Conservation (phyloP, 2,888 invertebrate genomes). For the Acleris sparsana region DNA sequence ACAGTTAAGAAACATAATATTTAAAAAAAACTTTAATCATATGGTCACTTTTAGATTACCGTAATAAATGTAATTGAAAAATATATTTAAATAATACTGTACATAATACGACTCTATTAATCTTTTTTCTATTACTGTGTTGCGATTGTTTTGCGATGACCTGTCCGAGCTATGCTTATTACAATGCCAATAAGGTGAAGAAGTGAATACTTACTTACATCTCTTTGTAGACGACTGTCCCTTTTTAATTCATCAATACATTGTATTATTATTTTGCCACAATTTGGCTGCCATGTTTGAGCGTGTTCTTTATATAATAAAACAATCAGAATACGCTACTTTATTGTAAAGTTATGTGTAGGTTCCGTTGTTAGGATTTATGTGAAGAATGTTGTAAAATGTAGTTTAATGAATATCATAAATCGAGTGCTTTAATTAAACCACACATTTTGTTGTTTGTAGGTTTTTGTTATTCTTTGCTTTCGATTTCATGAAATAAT, state of each 20-base stretch:
- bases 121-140: too few relatives aligned
- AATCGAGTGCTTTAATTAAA: neutral
- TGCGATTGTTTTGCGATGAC: too few relatives aligned
- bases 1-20: too few relatives aligned
- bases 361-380: conserved; percentile 4
- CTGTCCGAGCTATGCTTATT: too few relatives aligned
- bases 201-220: too few relatives aligned
- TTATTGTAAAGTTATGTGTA: conserved; percentile 13
- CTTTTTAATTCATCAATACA: conserved; percentile 25
- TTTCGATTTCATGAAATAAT: too few relatives aligned
- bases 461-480: neutral
- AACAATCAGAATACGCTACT: conserved; percentile 6
- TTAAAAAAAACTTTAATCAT: too few relatives aligned
- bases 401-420: conserved; percentile 1
- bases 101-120: too few relatives aligned
- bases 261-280: conserved; percentile 8
- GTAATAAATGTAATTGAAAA: too few relatives aligned
- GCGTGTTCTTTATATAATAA: conserved; percentile 11
- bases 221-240: neutral
- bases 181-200: too few relatives aligned
- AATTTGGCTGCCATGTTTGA: conserved; percentile 6
- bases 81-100: too few relatives aligned
- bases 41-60: too few relatives aligned
- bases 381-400: neutral
- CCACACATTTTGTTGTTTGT: neutral